phyloP scores from a whole-genome alignment of 2,888 invertebrate species.

The Trachelus iudaicus region DNA sequence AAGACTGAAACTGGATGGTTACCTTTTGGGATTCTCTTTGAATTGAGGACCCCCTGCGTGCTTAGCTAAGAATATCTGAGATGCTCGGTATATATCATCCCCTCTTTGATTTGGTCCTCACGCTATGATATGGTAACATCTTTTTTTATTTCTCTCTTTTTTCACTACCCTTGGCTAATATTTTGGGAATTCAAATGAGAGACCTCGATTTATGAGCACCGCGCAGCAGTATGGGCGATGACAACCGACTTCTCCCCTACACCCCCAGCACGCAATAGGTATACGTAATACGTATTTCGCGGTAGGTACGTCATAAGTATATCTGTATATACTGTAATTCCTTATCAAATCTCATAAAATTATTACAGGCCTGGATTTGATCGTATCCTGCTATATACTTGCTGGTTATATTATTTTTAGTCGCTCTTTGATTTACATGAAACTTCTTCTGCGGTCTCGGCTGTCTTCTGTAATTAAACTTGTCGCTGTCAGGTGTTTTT shows the following conservation, averaged over 20 bases:
- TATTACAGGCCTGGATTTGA: not conserved
- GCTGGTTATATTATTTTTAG: not conserved
- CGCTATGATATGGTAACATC: not conserved
- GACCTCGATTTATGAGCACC: slow-evolving; percentile 23
- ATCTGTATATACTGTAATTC: not conserved
- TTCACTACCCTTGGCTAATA: not conserved
- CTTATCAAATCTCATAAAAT: not conserved
- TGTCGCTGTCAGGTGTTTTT: slow-evolving; percentile 16
- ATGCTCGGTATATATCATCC: slow-evolving; percentile 22
- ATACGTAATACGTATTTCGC: too few species aligned
- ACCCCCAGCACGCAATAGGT: slow-evolving; percentile 16
- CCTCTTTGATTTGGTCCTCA: not conserved
- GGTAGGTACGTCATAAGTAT: not conserved
- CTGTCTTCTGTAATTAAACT: slow-evolving; percentile 13
- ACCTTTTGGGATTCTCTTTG: not conserved
- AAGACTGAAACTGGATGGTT: not conserved
- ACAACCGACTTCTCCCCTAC: slow-evolving; percentile 10
- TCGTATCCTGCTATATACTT: not conserved
- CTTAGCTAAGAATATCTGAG: slow-evolving; percentile 23
- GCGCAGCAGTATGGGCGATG: slow-evolving; percentile 27
- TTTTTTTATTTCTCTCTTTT: not conserved
- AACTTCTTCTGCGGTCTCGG: not conserved
- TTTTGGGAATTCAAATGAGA: slow-evolving; percentile 26
- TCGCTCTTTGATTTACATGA: not conserved
- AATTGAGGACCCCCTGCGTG: not conserved